phyloP scores from a whole-genome alignment of 2,113 vertebrate genomes.

The Equus przewalskii region DNA sequence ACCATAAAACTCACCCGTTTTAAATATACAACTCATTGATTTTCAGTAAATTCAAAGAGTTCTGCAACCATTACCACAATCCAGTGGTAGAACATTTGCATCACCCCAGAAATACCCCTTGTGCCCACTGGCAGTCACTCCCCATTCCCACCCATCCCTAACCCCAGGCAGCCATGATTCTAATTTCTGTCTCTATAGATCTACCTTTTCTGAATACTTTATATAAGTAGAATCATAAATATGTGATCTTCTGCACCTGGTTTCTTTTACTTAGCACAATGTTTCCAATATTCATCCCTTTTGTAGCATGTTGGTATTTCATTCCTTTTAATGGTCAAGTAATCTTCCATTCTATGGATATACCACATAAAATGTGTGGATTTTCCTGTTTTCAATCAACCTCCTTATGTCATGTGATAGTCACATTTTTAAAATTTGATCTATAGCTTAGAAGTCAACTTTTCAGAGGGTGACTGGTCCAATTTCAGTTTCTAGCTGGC shows the following conservation, averaged over 20 bases:
- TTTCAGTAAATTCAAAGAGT: not conserved
- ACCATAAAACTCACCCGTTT: slow-evolving; percentile 12
- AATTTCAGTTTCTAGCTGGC: not conserved
- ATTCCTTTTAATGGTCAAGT: not conserved
- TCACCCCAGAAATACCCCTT: not conserved
- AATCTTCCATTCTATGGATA: not conserved
- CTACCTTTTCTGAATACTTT: slow-evolving; percentile 36
- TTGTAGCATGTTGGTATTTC: not conserved
- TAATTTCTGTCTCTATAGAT: not conserved
- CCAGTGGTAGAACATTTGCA: not conserved
- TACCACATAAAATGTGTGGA: not conserved
- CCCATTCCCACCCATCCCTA: not conserved
- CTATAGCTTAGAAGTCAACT: not conserved
- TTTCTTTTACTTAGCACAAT: not conserved
- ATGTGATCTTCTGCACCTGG: not conserved
- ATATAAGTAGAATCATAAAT: not conserved
- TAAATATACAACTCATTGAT: not conserved
- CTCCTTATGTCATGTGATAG: not conserved
- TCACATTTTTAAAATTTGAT: not conserved
- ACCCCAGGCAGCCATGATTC: not conserved
- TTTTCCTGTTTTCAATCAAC: not conserved
- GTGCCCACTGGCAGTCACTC: not conserved
- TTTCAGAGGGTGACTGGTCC: not conserved
- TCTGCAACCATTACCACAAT: not conserved
- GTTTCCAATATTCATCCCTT: not conserved